Evolutionary conservation across 2,888 invertebrate species (phyloP).

Genomic region (Zaprionus bogoriensis): DNA sequence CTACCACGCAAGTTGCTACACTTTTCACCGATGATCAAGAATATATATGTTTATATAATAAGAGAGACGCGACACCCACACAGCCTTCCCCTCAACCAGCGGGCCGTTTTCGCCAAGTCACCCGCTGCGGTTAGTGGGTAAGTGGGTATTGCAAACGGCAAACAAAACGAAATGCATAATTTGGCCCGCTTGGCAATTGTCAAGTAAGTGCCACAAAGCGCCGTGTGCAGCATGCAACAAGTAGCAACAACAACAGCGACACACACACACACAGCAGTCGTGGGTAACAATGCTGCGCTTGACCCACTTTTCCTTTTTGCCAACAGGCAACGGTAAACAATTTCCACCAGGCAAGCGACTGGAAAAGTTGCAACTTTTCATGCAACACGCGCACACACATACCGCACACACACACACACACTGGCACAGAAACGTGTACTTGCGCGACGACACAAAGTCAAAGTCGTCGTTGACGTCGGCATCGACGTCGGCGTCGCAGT

Average conservation of each 20-base stretch:
- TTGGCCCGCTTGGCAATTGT: conserved; percentile 55
- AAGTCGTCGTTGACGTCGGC: conserved; percentile 45
- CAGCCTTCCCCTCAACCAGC: too few relatives aligned
- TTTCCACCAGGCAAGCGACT: conserved; percentile 60
- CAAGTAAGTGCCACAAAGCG: conserved; percentile 61
- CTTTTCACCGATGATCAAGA: too few relatives aligned
- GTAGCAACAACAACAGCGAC: conserved; percentile 49
- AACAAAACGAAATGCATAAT: conserved; percentile 36
- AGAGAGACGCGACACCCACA: too few relatives aligned
- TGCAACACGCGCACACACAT: conserved; percentile 47
- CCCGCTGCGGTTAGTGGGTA: conserved; percentile 1
- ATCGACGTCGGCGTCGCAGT: background rate
- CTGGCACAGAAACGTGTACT: background rate
- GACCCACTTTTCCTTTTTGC: conserved; percentile 80
- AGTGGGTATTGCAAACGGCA: conserved; percentile 36
- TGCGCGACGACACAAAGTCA: conserved; percentile 47
- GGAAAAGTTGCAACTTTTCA: conserved; percentile 72
- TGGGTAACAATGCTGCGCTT: conserved; percentile 76
- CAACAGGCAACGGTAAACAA: conserved; percentile 61
- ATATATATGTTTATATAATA: background rate
- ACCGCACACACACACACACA: conserved; percentile 22
- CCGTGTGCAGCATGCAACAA: conserved; percentile 66
- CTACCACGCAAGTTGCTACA: too few relatives aligned
- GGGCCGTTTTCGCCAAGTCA: background rate
- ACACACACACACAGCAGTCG: conserved; percentile 46